These are phyloP conservation scores for Fratercula arctica DNA, from an alignment of 2,797 vertebrate species.

Conservation along the genomic window DNA sequence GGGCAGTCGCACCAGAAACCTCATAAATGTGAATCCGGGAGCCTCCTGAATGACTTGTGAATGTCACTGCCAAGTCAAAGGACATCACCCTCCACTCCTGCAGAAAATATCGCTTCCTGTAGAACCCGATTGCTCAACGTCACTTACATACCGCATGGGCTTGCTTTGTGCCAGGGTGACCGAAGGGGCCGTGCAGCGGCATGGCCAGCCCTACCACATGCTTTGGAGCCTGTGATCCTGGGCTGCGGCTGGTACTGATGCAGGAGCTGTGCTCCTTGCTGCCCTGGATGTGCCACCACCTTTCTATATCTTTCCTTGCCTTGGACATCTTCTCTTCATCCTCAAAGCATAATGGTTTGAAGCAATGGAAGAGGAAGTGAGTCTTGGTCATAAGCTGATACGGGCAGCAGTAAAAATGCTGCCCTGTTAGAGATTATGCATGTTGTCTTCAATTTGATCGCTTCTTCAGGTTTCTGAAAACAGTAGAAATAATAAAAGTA, in stretches of 20 bases:
- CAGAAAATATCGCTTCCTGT: not conserved
- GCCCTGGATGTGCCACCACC: not conserved
- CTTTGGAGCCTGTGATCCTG: fast-evolving
- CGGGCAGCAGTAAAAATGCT: not conserved
- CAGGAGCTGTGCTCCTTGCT: not conserved
- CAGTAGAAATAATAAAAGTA: not conserved
- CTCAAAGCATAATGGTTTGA: not conserved
- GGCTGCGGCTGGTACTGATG: fast-evolving
- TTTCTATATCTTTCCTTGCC: not conserved
- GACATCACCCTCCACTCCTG: not conserved
- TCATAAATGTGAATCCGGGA: not conserved
- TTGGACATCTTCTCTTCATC: not conserved
- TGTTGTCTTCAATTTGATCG: not conserved
- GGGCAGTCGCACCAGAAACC: not conserved
- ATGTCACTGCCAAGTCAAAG: not conserved
- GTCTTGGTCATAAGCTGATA: not conserved
- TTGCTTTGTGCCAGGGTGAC: not conserved
- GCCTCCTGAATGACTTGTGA: not conserved
- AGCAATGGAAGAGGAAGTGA: not conserved
- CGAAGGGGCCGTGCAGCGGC: not conserved
- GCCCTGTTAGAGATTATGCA: fast-evolving
- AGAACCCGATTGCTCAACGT: not conserved
- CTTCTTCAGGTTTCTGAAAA: not conserved
- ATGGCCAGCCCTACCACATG: not conserved
- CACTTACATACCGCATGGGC: too few species aligned